These are phyloP conservation scores for Atrichornis clamosus DNA, from an alignment of 2,113 vertebrate species.

Conservation along the genomic window DNA sequence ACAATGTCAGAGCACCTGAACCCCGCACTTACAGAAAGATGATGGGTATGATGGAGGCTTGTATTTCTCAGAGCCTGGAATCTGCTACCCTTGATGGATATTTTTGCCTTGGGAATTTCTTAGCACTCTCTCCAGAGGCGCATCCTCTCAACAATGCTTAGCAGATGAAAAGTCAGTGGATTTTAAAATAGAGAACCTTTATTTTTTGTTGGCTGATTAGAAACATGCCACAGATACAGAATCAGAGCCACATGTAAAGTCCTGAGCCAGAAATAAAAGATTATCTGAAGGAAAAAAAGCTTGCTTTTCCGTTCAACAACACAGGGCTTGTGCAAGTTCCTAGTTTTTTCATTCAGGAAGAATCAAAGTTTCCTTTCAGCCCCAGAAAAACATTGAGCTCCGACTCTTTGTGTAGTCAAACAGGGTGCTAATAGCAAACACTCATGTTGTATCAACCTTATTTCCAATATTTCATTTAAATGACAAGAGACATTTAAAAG, in stretches of 20 bases:
- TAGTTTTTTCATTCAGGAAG: constrained; percentile 52
- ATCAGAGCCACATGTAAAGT: neutral
- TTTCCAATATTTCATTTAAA: neutral
- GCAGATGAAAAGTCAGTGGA: neutral
- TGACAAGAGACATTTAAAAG: neutral
- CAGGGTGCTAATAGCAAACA: neutral
- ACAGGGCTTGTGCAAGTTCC: constrained; percentile 25
- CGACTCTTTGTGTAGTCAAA: neutral
- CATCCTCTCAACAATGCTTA: neutral
- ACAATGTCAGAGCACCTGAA: neutral
- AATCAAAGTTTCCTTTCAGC: constrained; percentile 54
- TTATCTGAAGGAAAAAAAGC: constrained; percentile 25
- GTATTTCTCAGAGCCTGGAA: neutral
- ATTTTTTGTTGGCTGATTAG: neutral
- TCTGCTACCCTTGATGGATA: neutral
- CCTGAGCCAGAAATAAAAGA: neutral
- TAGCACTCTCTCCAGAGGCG: neutral
- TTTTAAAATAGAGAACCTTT: neutral
- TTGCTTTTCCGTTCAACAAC: constrained; percentile 19
- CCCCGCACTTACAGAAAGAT: neutral
- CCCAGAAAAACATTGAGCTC: constrained; percentile 22
- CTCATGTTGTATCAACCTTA: neutral
- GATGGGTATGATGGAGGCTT: neutral
- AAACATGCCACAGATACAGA: neutral
- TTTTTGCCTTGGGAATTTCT: neutral